Conservation (phyloP, 92 coral and sea anemone species). For the Siderastrea siderea region DNA sequence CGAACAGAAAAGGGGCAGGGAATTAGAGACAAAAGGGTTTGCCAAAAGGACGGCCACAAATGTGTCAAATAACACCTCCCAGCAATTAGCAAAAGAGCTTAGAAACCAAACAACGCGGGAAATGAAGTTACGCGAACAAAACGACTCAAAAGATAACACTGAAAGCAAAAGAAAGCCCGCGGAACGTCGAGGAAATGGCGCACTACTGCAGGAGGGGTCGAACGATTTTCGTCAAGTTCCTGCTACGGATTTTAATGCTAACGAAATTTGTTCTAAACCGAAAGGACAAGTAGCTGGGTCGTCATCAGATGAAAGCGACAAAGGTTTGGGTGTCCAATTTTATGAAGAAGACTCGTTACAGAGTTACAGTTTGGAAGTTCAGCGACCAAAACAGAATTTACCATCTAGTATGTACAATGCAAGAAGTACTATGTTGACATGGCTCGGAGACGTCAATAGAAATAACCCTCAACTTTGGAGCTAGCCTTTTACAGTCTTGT, state of each 20-base stretch:
- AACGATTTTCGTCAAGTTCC: not conserved
- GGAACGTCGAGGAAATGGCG: not conserved
- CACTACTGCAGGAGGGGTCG: not conserved
- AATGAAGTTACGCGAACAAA: not conserved
- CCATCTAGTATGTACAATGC: conserved; percentile 37
- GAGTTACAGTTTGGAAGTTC: conserved; percentile 32
- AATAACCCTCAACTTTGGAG: conserved; percentile 23
- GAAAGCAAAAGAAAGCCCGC: not conserved
- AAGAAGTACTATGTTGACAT: conserved; percentile 11
- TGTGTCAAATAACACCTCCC: not conserved
- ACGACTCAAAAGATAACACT: not conserved
- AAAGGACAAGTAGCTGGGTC: not conserved
- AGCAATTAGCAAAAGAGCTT: conserved; percentile 12
- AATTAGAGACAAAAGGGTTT: not conserved
- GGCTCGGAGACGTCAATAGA: conserved; percentile 44
- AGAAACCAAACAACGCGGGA: not conserved
- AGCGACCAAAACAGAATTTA: not conserved
- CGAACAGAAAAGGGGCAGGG: not conserved
- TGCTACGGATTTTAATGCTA: conserved; percentile 1
- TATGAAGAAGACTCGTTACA: conserved; percentile 34
- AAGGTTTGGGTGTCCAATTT: not conserved
- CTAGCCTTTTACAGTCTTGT: not conserved
- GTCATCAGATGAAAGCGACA: conserved; percentile 4
- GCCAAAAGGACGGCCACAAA: not conserved
- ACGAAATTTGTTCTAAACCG: not conserved